These are phyloP conservation scores for Ichneumoninae sp. DNA, from an alignment of 2,888 invertebrate genomes.

Conservation along the genomic window DNA sequence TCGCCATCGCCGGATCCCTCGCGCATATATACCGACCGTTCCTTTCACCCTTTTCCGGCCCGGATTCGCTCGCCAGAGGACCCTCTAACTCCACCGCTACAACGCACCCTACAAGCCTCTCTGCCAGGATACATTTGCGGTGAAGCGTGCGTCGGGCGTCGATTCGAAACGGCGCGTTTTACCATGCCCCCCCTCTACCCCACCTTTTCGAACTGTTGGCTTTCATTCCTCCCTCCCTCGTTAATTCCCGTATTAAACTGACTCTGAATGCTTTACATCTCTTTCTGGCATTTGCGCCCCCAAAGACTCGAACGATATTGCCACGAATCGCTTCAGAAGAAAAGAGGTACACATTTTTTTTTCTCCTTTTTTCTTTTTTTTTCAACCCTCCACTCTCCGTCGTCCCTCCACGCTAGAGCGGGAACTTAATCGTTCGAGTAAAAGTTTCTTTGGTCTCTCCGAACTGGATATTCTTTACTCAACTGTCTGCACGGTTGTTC, in stretches of 20 bases:
- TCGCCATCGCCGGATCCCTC: constrained; percentile 57
- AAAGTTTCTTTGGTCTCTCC: constrained; percentile 47
- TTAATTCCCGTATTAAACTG: constrained; percentile 32
- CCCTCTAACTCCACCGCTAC: constrained; percentile 21
- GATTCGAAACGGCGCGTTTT: constrained; percentile 74
- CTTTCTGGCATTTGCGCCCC: constrained; percentile 48
- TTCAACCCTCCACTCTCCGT: not conserved
- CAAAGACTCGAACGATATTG: constrained; percentile 52
- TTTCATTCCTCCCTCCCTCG: constrained; percentile 24
- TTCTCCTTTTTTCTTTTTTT: constrained; percentile 7
- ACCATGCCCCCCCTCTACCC: not conserved
- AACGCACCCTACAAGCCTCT: constrained; percentile 65
- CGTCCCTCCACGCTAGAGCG: not conserved
- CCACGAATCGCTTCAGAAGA: constrained; percentile 45
- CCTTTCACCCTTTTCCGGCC: constrained; percentile 53
- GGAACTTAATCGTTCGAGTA: constrained; percentile 59
- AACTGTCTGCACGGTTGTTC: constrained; percentile 46
- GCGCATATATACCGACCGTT: not conserved
- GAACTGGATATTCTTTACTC: constrained; percentile 16
- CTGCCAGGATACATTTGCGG: constrained; percentile 74
- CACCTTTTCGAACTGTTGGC: constrained; percentile 49
- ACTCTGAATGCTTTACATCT: constrained; percentile 46
- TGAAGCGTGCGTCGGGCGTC: constrained; percentile 71
- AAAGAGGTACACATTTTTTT: constrained; percentile 29
- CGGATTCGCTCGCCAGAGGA: constrained; percentile 36